A percentile compares a stretch with the other conserved stretches of the same genome.
phyloP scores from a whole-genome alignment of 2,113 vertebrate genomes.

The Theristicus caerulescens region DNA sequence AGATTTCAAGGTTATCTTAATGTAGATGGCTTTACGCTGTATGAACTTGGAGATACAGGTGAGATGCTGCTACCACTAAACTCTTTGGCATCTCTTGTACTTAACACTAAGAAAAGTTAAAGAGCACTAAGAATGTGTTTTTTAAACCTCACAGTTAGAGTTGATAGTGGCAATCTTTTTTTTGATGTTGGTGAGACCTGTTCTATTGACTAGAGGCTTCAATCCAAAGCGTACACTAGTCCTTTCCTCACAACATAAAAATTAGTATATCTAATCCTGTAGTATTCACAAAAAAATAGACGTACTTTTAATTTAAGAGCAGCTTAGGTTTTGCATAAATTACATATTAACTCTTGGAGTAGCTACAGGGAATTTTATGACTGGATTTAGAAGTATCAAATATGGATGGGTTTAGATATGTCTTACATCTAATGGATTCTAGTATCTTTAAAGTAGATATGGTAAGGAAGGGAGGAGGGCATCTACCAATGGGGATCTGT shows the following conservation, averaged over 20 bases:
- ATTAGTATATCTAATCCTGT: not conserved
- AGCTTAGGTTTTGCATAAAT: not conserved
- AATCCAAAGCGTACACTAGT: not conserved
- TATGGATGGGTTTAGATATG: not conserved
- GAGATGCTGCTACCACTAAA: not conserved
- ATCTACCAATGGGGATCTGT: not conserved
- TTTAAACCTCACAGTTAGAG: not conserved
- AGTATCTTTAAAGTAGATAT: not conserved
- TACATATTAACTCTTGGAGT: not conserved
- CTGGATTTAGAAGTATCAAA: not conserved
- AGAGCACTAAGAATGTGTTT: not conserved
- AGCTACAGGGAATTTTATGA: not conserved
- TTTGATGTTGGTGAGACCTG: not conserved
- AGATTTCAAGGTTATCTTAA: slow-evolving; percentile 92
- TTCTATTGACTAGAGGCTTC: not conserved
- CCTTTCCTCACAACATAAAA: not conserved
- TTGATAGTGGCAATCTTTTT: not conserved
- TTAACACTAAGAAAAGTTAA: not conserved
- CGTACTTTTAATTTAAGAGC: not conserved
- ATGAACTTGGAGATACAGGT: slow-evolving; percentile 98
- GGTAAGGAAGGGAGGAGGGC: not conserved
- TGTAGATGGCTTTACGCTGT: slow-evolving; percentile 92
- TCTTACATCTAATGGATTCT: not conserved
- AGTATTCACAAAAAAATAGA: not conserved
- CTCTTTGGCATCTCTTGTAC: not conserved